Conservation (phyloP, 2,888 invertebrate species). For the Andrena trimmerana region DNA sequence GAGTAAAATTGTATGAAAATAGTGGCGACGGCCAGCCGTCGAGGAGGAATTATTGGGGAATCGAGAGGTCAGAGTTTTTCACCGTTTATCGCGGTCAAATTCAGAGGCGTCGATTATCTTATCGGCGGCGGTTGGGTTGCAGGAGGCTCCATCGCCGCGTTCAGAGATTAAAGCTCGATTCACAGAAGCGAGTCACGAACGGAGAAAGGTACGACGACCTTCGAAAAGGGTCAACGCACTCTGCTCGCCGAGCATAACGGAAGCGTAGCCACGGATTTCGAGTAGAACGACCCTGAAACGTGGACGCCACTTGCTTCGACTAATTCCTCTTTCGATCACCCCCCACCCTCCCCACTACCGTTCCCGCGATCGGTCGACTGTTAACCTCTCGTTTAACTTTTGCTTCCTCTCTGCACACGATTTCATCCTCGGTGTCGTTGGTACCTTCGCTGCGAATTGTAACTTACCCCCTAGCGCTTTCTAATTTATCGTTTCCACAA, state of each 20-base stretch:
- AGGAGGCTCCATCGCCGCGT: constrained; percentile 9
- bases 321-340: constrained; percentile 29
- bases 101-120: constrained; percentile 50
- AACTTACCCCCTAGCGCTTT: too few species aligned
- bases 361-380: background rate
- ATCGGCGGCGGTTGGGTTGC: constrained; percentile 17
- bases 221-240: constrained; percentile 74
- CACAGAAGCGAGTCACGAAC: constrained; percentile 64
- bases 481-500: too few species aligned
- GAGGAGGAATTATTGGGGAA: background rate
- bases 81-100: constrained; percentile 11
- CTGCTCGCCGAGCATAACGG: constrained; percentile 64
- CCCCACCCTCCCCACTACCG: background rate
- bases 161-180: constrained; percentile 63
- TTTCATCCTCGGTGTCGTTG: too few species aligned
- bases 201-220: constrained; percentile 72
- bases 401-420: background rate
- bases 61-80: background rate
- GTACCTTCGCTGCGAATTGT: too few species aligned
- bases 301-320: constrained; percentile 24
- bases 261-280: constrained; percentile 71
- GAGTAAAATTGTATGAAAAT: too few species aligned
- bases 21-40: too few species aligned
- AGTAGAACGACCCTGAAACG: constrained; percentile 71
- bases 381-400: background rate